Evolutionary conservation across 2,797 vertebrate genomes (phyloP).

Genomic region (Anguilla marmorata): DNA sequence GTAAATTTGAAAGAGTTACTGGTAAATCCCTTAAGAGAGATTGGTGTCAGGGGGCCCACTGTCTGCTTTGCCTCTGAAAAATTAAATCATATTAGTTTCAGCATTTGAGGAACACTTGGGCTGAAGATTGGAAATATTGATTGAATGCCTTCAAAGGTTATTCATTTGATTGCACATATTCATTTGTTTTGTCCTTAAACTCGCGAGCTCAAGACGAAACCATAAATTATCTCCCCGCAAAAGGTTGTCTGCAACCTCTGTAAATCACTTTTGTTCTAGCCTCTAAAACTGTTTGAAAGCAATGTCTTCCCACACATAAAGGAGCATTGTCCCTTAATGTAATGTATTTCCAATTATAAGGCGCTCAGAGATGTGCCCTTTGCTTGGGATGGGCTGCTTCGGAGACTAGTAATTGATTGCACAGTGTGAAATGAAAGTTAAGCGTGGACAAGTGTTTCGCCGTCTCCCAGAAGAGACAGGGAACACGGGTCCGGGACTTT

Average conservation of each 20-base stretch:
- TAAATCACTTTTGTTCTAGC: conserved; percentile 71
- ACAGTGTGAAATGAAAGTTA: conserved; percentile 67
- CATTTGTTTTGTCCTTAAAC: conserved; percentile 68
- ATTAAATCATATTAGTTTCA: conserved; percentile 75
- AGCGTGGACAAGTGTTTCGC: conserved; percentile 50
- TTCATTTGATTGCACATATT: conserved; percentile 69
- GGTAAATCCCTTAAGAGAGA: conserved; percentile 71
- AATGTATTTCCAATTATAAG: conserved; percentile 74
- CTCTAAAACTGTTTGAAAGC: conserved; percentile 67
- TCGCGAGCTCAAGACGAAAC: conserved; percentile 61
- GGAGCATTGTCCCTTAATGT: conserved; percentile 64
- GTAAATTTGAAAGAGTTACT: conserved; percentile 61
- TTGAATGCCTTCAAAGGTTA: conserved; percentile 64
- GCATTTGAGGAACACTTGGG: conserved; percentile 62
- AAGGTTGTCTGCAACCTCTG: conserved; percentile 66
- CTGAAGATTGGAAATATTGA: conserved; percentile 56
- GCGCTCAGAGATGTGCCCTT: conserved; percentile 61
- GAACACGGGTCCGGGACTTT: conserved; percentile 42
- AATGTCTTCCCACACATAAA: conserved; percentile 66
- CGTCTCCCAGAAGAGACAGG: conserved; percentile 41
- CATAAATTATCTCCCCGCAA: conserved; percentile 66
- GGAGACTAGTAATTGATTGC: conserved; percentile 70
- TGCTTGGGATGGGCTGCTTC: conserved; percentile 61
- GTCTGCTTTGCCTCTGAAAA: conserved; percentile 64
- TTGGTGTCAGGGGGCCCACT: conserved; percentile 67